These are phyloP conservation scores for Ceyx cyanopectus DNA, from an alignment of 2,113 vertebrate species.

Conservation along the genomic window DNA sequence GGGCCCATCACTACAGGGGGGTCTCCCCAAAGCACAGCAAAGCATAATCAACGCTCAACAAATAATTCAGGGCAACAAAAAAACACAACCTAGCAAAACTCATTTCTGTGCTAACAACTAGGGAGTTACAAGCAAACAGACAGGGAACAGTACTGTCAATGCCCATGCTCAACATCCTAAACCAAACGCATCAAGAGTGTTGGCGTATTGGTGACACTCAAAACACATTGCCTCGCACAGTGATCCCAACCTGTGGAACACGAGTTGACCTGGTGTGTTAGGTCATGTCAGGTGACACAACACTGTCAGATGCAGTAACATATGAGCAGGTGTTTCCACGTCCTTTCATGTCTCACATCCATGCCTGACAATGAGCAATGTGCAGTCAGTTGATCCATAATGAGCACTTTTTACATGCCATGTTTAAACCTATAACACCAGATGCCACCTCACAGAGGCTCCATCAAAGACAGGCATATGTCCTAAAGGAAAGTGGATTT, in stretches of 20 bases:
- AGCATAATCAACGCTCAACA: neutral
- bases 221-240: accelerated
- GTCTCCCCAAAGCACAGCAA: neutral
- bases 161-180: neutral
- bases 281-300: accelerated
- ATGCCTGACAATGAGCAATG: neutral
- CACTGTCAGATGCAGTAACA: accelerated
- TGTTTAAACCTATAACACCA: accelerated
- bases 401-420: accelerated
- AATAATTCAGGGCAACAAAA: neutral
- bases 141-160: accelerated
- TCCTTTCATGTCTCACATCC: neutral
- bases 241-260: accelerated
- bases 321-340: neutral
- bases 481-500: neutral
- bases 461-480: accelerated
- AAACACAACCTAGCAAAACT: neutral
- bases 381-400: neutral
- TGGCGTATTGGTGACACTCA: accelerated
- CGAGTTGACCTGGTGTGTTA: neutral
- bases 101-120: neutral
- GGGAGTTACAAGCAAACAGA: neutral
- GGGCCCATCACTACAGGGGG: neutral
- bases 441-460: neutral
- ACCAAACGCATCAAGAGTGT: neutral